A percentile compares a stretch with the other conserved stretches of the same genome.
Conservation (phyloP, 2,888 invertebrate species). For the Acrobasis consociella region DNA sequence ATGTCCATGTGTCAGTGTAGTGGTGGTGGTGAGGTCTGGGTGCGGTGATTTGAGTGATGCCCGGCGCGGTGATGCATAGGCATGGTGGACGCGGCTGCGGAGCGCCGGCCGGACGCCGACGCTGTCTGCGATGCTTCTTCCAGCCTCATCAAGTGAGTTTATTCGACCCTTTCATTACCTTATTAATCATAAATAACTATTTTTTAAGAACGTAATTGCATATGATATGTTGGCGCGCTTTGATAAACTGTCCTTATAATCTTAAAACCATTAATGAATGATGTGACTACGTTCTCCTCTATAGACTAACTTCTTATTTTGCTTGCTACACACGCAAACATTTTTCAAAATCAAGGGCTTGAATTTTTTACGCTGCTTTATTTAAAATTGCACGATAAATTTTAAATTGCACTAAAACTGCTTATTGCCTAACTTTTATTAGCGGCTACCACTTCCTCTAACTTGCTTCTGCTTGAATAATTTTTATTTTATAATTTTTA, state of each 20-base stretch:
- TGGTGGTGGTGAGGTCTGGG: constrained; percentile 58
- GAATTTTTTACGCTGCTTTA: neutral
- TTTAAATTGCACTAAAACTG: neutral
- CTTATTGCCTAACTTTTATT: neutral
- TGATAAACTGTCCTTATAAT: no score
- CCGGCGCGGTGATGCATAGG: constrained; percentile 79
- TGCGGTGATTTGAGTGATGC: constrained; percentile 69
- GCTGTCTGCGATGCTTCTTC: constrained; percentile 64
- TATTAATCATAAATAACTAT: neutral
- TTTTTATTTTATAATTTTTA: no score
- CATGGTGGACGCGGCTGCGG: constrained; percentile 82
- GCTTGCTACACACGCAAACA: no score
- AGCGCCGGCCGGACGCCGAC: constrained; percentile 76
- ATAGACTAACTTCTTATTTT: no score
- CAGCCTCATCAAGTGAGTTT: constrained; percentile 75
- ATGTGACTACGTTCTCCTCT: no score
- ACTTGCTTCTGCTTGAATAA: no score
- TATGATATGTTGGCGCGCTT: no score
- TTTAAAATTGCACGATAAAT: neutral
- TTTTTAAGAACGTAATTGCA: no score
- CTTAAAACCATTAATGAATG: no score
- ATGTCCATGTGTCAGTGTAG: constrained; percentile 57
- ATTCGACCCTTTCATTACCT: neutral
- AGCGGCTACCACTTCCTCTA: no score
- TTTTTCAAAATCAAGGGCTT: no score